Conservation (phyloP, 2,888 invertebrate genomes). For the Limnephilus auricula region DNA sequence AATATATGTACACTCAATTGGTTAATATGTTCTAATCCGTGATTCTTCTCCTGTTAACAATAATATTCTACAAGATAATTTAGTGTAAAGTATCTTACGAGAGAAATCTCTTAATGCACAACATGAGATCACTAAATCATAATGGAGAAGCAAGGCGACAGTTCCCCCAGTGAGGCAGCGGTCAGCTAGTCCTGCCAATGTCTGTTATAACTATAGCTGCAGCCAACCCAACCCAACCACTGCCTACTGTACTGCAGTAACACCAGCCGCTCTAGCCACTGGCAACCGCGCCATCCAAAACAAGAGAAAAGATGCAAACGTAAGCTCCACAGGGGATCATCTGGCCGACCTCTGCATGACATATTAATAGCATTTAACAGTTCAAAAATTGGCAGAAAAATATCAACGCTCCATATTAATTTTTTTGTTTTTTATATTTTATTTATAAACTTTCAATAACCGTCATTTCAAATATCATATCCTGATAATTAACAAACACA, state of each 20-base stretch:
- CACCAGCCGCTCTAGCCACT: not conserved
- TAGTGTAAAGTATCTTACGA: conserved; percentile 38
- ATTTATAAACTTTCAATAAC: conserved; percentile 65
- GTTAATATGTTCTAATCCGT: conserved; percentile 14
- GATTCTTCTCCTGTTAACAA: conserved; percentile 39
- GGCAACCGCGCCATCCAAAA: not conserved
- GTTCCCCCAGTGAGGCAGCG: not conserved
- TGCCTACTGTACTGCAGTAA: not conserved
- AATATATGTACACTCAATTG: conserved; percentile 43
- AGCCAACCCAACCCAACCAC: not conserved
- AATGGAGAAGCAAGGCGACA: conserved; percentile 2
- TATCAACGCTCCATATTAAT: conserved; percentile 64
- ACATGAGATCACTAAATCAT: conserved; percentile 46
- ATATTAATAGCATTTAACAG: conserved; percentile 54
- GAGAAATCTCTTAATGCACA: conserved; percentile 45
- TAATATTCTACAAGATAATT: conserved; percentile 51
- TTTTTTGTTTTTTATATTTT: conserved; percentile 60
- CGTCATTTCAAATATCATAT: conserved; percentile 63
- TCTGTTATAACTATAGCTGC: not conserved
- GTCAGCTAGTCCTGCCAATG: not conserved
- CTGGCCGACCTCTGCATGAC: conserved; percentile 15
- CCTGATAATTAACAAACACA: conserved; percentile 63
- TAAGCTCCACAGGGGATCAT: not conserved
- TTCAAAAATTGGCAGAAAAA: conserved; percentile 60
- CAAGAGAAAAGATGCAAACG: conserved; percentile 10